Percentiles rank a stretch among this genome's conserved stretches.
phyloP scores from a whole-genome alignment of 2,888 invertebrate species.

The Digitonthophagus gazella region DNA sequence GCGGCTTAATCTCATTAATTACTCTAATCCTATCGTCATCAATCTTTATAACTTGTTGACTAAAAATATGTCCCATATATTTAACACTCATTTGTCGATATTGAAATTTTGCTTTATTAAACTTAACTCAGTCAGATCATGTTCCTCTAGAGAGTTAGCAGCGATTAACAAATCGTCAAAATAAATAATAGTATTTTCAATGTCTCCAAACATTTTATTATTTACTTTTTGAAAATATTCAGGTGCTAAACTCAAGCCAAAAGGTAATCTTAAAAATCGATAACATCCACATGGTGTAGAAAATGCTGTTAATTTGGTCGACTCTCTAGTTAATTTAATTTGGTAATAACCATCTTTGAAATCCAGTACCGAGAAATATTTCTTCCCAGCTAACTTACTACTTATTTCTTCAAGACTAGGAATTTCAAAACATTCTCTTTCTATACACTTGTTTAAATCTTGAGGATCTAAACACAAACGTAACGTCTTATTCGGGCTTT shows the following conservation, averaged over 20 bases:
- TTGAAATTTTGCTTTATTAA: constrained; percentile 28
- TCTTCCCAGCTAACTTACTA: constrained; percentile 30
- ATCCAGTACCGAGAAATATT: constrained; percentile 35
- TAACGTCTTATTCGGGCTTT: constrained; percentile 8
- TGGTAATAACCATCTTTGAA: constrained; percentile 42
- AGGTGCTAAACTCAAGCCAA: constrained; percentile 32
- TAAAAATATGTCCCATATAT: constrained; percentile 29
- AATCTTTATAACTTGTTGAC: constrained; percentile 25
- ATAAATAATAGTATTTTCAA: neutral
- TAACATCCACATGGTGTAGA: constrained; percentile 40
- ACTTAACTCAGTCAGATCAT: constrained; percentile 16
- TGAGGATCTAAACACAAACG: constrained; percentile 17
- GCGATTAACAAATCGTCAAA: neutral
- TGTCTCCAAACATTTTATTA: neutral
- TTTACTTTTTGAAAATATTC: constrained; percentile 34
- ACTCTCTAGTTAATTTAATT: constrained; percentile 34
- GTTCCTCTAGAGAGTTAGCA: neutral
- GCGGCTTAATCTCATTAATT: constrained; percentile 30
- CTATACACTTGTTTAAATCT: constrained; percentile 16
- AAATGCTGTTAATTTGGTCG: constrained; percentile 36
- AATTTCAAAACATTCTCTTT: constrained; percentile 32
- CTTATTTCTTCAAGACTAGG: constrained; percentile 34
- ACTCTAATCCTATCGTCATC: constrained; percentile 29
- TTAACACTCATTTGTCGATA: constrained; percentile 24
- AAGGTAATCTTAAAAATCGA: constrained; percentile 28